Conservation (phyloP, 2,797 vertebrate genomes). For the Sciaenops ocellatus region DNA sequence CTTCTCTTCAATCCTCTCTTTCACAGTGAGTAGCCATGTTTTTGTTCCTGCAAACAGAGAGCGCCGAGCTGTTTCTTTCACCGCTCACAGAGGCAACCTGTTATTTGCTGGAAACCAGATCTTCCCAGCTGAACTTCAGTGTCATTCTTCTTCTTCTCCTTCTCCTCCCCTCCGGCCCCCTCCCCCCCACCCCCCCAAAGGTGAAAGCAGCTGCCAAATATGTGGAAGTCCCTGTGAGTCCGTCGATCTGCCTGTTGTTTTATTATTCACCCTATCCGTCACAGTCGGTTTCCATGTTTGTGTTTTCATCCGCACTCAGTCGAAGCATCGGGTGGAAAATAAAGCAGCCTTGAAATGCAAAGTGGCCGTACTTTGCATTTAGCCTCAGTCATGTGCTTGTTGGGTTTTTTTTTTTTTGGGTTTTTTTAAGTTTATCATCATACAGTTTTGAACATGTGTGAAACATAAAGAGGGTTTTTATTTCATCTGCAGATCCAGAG, state of each 20-base stretch:
- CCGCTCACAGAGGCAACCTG: constrained; percentile 41
- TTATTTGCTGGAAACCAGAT: constrained; percentile 68
- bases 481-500: constrained; percentile 47
- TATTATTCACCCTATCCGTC: constrained; percentile 46
- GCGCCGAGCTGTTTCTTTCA: constrained; percentile 49
- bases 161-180: constrained; percentile 10
- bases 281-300: constrained; percentile 28
- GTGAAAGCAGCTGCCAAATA: constrained; percentile 98
- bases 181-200: constrained; percentile 74
- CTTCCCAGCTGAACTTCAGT: constrained; percentile 55
- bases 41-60: constrained; percentile 41
- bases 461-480: constrained; percentile 50
- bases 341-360: constrained; percentile 48
- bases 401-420: not conserved
- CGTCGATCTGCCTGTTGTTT: constrained; percentile 45
- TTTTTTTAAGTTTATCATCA: constrained; percentile 20
- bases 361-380: constrained; percentile 32
- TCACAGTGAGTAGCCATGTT: constrained; percentile 91
- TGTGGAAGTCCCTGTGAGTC: constrained; percentile 97
- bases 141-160: constrained; percentile 48
- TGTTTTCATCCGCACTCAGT: constrained; percentile 33
- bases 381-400: constrained; percentile 22
- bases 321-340: not conserved
- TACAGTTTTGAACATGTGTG: constrained; percentile 39
- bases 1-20: constrained; percentile 97